Evolutionary conservation across 2,797 vertebrate genomes (phyloP).

Genomic region (Anisognathus igniventris): DNA sequence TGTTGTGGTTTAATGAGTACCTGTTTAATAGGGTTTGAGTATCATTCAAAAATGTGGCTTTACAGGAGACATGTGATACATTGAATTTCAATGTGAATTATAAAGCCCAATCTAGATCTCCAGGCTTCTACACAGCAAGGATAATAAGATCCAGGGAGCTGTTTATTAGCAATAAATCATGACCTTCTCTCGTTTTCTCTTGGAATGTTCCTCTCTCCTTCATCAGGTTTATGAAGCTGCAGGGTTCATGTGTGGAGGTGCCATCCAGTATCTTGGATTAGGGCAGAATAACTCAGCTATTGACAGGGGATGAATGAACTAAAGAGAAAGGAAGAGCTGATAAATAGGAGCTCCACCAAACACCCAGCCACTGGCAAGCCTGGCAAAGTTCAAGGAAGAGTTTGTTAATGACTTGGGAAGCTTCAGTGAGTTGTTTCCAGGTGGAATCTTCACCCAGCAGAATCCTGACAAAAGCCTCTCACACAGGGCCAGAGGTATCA

Average conservation of each 20-base stretch:
- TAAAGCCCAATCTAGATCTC: constrained; percentile 25
- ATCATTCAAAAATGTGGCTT: constrained; percentile 34
- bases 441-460: not conserved
- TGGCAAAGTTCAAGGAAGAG: not conserved
- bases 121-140: not conserved
- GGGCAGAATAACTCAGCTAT: not conserved
- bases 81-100: constrained; percentile 43
- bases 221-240: constrained; percentile 35
- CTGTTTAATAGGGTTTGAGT: constrained; percentile 22
- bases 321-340: not conserved
- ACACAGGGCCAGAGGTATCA: not conserved
- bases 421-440: not conserved
- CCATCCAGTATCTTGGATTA: not conserved
- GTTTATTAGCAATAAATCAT: constrained; percentile 31
- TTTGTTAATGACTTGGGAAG: not conserved
- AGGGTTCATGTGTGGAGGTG: not conserved
- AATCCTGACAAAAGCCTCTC: not conserved
- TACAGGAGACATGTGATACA: not conserved
- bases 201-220: constrained; percentile 29
- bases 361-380: not conserved
- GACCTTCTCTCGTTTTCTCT: constrained; percentile 2
- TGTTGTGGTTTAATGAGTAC: constrained; percentile 25
- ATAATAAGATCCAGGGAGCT: constrained; percentile 34
- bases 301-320: not conserved
- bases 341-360: not conserved